phyloP scores from a whole-genome alignment of 2,797 vertebrate genomes.

The Silurus lanzhouensis region DNA sequence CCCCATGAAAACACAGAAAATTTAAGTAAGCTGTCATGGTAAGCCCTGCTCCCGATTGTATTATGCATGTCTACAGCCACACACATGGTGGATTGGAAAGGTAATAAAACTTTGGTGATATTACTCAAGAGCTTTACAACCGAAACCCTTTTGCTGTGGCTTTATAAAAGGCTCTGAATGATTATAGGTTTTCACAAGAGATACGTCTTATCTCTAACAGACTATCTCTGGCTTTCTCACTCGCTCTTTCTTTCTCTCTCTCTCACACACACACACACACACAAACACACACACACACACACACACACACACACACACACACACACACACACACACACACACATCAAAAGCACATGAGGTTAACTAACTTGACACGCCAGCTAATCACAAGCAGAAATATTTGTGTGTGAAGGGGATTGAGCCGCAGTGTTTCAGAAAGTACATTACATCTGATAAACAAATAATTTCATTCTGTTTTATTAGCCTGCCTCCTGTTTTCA shows the following conservation, averaged over 20 bases:
- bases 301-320: constrained; percentile 41
- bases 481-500: constrained; percentile 87
- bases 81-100: constrained; percentile 56
- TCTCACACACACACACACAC: constrained; percentile 22
- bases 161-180: constrained; percentile 54
- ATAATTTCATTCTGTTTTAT: constrained; percentile 92
- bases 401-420: constrained; percentile 19
- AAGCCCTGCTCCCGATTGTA: constrained; percentile 35
- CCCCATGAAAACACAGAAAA: constrained; percentile 66
- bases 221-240: constrained; percentile 44
- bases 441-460: constrained; percentile 88
- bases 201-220: constrained; percentile 63
- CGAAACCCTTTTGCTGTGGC: constrained; percentile 45
- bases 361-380: constrained; percentile 69
- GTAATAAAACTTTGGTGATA: constrained; percentile 57
- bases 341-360: constrained; percentile 65
- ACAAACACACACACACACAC: constrained; percentile 29
- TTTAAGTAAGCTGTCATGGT: constrained; percentile 61
- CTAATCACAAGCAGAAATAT: constrained; percentile 75
- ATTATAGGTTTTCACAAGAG: constrained; percentile 57
- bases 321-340: constrained; percentile 29
- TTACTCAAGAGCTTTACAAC: constrained; percentile 56
- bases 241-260: constrained; percentile 46
- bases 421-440: constrained; percentile 61
- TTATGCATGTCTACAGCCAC: constrained; percentile 53